Evolutionary conservation across 2,113 vertebrate genomes (phyloP), one percentile per base, ranked within the genome.

Genomic region (Engystomops pustulosus): DNA sequence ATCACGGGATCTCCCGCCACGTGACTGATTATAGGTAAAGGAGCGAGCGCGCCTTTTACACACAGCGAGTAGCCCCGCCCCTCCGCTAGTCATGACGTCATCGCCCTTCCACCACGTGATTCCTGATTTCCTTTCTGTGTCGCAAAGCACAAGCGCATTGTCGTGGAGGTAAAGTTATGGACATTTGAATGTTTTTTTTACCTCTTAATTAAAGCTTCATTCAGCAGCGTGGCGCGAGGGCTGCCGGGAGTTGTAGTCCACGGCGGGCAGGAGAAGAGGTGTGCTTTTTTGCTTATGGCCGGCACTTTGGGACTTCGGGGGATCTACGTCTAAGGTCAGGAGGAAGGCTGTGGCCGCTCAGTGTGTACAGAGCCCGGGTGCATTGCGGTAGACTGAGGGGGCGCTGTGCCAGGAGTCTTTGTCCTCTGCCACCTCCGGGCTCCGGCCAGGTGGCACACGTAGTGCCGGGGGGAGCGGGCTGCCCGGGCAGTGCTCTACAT

Each of bases 241-340:
- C 41, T 6, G 72, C 25, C 47, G 72, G 72, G 72, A 76, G 14
- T 34, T 76, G 72, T 76, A 76, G 72, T 51, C 15, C 17, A 14
- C 5, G 45, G 44, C 15, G 25, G 11, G 72, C 44, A 4, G 4
- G n/a, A 6, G 34, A 4, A 74, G 71, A 51, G 72, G 72, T 76
- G 72, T 53, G 72, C 72, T 51, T 34, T 51, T 34, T 32, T 30
- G 10, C 44, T 51, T 8, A 76, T 76, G 44, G 41, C 47, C 41
- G 72, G 72, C 25, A 34, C 45, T 76, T 76, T 51, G 47, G 72
- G 30, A 32, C 45, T 17, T 15, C 38, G 44, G 72, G 44, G 7
- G 72, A 53, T 45, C 72, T 76, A 53, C 25, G 72, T 11, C 9
- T 76, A 76, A 76, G 72, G 72, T 76, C 27, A 51, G 72, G 38